Conservation (phyloP, 2,888 invertebrate genomes). For the Caenorhabditis sp. region DNA sequence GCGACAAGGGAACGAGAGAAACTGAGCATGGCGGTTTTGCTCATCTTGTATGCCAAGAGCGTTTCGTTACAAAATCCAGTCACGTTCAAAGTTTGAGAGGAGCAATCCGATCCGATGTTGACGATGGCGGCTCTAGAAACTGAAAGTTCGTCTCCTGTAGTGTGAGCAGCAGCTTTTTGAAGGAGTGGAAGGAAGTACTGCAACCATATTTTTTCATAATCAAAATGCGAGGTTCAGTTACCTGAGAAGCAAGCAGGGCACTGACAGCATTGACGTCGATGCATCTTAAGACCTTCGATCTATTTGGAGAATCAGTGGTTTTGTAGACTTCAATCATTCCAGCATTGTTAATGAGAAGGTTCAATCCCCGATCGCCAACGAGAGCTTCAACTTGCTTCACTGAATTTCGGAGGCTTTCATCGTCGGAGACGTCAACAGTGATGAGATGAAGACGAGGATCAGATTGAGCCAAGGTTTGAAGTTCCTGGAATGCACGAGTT, state of each 20-base stretch:
- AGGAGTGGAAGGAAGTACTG: constrained; percentile 49
- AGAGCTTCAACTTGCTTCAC: constrained; percentile 20
- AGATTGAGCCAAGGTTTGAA: constrained; percentile 36
- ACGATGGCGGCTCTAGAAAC: constrained; percentile 47
- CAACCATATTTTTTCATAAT: too few relatives aligned
- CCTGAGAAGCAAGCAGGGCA: constrained; percentile 46
- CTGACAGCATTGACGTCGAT: constrained; percentile 62
- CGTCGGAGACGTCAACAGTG: constrained; percentile 40
- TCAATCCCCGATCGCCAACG: constrained; percentile 39
- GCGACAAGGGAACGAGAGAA: constrained; percentile 45
- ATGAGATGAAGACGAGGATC: constrained; percentile 49
- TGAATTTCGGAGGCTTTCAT: constrained; percentile 27
- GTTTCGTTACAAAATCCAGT: constrained; percentile 42
- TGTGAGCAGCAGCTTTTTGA: constrained; percentile 27
- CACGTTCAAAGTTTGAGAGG: constrained; percentile 52
- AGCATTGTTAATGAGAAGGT: constrained; percentile 60
- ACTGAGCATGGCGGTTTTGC: constrained; percentile 56
- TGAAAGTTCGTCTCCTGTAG: neutral
- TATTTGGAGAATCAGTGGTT: neutral
- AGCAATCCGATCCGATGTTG: constrained; percentile 61
- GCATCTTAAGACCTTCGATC: constrained; percentile 10
- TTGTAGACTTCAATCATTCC: constrained; percentile 37
- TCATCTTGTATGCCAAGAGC: constrained; percentile 55
- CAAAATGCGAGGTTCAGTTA: too few relatives aligned
- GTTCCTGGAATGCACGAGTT: constrained; percentile 26